These are phyloP conservation scores for Cataglyphis livida DNA, from an alignment of 2,888 invertebrate species.

Conservation along the genomic window DNA sequence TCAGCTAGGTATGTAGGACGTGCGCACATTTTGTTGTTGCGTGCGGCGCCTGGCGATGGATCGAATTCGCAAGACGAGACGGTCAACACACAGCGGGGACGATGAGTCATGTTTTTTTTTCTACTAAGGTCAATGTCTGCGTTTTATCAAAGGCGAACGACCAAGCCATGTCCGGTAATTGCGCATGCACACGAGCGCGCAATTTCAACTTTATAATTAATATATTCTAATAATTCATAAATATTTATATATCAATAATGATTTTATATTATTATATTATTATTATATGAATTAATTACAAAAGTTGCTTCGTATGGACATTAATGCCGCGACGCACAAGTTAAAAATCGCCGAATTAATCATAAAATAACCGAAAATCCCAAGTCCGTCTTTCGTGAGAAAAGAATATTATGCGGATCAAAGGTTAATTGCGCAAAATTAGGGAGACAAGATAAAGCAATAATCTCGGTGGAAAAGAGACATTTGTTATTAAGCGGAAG, in stretches of 20 bases:
- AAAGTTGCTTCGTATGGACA: not conserved
- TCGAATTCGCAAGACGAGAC: conserved; percentile 69
- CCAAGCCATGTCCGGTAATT: conserved; percentile 25
- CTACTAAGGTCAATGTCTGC: conserved; percentile 61
- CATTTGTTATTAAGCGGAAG: conserved; percentile 22
- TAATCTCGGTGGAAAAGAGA: conserved; percentile 37
- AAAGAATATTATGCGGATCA: conserved; percentile 5
- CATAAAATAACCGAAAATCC: not conserved
- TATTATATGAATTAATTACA: not conserved
- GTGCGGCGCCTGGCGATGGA: conserved; percentile 55
- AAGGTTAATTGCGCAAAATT: conserved; percentile 46
- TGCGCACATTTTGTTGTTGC: not conserved
- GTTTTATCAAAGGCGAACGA: conserved; percentile 51
- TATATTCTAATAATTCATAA: not conserved
- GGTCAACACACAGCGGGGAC: conserved; percentile 60
- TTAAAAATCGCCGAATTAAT: not conserved
- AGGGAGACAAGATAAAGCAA: conserved; percentile 33
- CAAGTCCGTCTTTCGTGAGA: not conserved
- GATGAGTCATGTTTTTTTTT: conserved; percentile 65
- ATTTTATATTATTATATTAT: not conserved
- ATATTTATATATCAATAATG: not conserved
- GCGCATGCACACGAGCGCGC: not conserved
- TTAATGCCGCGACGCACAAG: not conserved
- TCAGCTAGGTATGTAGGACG: conserved; percentile 33
- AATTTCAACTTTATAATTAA: not conserved